These are phyloP conservation scores for Artibeus jamaicensis DNA, from an alignment of 2,797 vertebrate genomes.

Conservation along the genomic window DNA sequence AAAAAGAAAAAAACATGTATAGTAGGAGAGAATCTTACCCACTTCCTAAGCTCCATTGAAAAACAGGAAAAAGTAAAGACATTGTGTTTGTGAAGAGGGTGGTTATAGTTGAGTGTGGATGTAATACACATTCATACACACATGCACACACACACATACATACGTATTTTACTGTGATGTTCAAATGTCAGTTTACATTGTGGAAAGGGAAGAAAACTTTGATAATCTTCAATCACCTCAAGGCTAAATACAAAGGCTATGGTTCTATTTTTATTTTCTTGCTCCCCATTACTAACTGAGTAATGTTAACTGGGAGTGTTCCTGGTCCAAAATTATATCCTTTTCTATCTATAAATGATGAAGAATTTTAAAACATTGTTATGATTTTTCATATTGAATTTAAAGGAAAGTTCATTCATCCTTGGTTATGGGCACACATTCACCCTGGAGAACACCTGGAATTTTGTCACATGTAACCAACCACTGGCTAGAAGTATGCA, in stretches of 20 bases:
- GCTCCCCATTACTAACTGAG: not conserved
- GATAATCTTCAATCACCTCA: not conserved
- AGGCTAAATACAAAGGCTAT: not conserved
- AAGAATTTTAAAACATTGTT: not conserved
- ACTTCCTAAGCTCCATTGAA: not conserved
- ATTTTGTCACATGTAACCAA: not conserved
- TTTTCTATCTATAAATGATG: not conserved
- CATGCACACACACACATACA: rapidly evolving
- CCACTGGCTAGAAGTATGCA: not conserved
- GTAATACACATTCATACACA: not conserved
- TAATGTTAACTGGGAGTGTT: not conserved
- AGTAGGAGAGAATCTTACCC: not conserved
- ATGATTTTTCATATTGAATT: not conserved
- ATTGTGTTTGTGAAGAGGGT: not conserved
- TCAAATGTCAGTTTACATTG: not conserved
- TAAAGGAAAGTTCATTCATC: not conserved
- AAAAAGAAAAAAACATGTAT: not conserved
- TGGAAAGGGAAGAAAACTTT: not conserved
- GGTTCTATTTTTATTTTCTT: not conserved
- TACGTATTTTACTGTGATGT: not conserved
- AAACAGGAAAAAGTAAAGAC: not conserved
- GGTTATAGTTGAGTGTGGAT: not conserved
- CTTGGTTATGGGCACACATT: not conserved
- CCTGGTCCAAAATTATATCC: not conserved
- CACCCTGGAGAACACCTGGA: not conserved